phyloP scores from a whole-genome alignment of 2,888 invertebrate genomes.

The Sminthurinus aureus region DNA sequence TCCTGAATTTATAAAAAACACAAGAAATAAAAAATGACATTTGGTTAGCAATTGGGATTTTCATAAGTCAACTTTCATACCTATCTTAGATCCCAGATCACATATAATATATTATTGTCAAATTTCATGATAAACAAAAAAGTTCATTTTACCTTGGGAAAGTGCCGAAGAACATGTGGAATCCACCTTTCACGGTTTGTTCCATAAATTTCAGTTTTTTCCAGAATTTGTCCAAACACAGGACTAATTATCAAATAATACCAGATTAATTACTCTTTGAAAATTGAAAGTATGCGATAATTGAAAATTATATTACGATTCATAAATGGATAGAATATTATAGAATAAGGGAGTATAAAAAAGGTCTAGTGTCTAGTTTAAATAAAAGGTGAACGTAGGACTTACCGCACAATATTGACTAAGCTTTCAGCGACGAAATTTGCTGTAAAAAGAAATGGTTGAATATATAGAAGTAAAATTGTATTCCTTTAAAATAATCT shows the following conservation, averaged over 20 bases:
- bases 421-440: conserved; percentile 34
- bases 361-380: no score
- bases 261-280: neutral
- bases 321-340: neutral
- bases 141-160: conserved; percentile 11
- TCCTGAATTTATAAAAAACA: neutral
- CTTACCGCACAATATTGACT: conserved; percentile 24
- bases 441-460: neutral
- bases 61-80: neutral
- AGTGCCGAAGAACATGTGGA: conserved; percentile 32
- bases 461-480: neutral
- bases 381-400: neutral
- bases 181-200: conserved; percentile 30
- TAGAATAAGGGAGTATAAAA: no score
- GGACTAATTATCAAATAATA: neutral
- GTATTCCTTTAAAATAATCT: neutral
- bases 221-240: conserved; percentile 35
- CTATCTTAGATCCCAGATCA: neutral
- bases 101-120: neutral
- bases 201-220: conserved; percentile 41
- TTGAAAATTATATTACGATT: neutral
- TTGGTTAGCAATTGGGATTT: neutral
- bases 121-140: no score
- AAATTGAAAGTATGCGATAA: neutral
- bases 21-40: neutral